phyloP scores from a whole-genome alignment of 2,888 invertebrate species.

The Sphaerophoria rueppellii region DNA sequence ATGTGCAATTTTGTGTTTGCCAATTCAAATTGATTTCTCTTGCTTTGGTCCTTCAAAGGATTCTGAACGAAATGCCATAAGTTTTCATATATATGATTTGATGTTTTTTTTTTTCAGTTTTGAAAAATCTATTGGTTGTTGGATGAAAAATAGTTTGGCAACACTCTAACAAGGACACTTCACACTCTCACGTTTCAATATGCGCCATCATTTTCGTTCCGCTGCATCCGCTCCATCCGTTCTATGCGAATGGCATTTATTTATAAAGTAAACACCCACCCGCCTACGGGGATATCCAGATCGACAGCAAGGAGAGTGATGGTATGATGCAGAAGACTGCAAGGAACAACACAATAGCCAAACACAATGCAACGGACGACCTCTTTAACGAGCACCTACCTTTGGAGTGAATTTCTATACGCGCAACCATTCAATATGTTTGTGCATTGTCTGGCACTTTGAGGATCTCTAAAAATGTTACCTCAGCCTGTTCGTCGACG shows the following conservation, averaged over 20 bases:
- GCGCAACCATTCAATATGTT: slow-evolving; percentile 68
- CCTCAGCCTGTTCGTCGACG: background rate
- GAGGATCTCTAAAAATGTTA: slow-evolving; percentile 62
- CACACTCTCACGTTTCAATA: slow-evolving; percentile 22
- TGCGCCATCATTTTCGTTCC: slow-evolving; percentile 27
- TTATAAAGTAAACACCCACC: slow-evolving; percentile 49
- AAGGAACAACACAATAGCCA: slow-evolving; percentile 45
- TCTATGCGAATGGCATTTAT: slow-evolving; percentile 50
- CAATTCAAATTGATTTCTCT: slow-evolving; percentile 63
- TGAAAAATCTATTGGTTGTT: slow-evolving; percentile 2
- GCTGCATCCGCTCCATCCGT: too few relatives aligned
- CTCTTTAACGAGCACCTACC: background rate
- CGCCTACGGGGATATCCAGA: slow-evolving; percentile 20
- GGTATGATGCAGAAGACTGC: background rate
- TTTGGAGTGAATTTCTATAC: slow-evolving; percentile 14
- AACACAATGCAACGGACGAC: slow-evolving; percentile 47
- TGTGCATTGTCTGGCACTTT: slow-evolving; percentile 70
- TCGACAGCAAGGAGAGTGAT: slow-evolving; percentile 13
- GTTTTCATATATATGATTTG: slow-evolving; percentile 48
- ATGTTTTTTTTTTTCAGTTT: slow-evolving; percentile 30
- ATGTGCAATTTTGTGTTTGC: slow-evolving; percentile 52
- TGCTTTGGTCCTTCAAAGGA: slow-evolving; percentile 18
- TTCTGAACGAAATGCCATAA: slow-evolving; percentile 32
- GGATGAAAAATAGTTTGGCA: slow-evolving; percentile 44
- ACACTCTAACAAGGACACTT: slow-evolving; percentile 46